A percentile compares a stretch with the other conserved stretches of the same genome.
Evolutionary conservation across 2,113 vertebrate genomes (phyloP).

Genomic region (Castor canadensis): DNA sequence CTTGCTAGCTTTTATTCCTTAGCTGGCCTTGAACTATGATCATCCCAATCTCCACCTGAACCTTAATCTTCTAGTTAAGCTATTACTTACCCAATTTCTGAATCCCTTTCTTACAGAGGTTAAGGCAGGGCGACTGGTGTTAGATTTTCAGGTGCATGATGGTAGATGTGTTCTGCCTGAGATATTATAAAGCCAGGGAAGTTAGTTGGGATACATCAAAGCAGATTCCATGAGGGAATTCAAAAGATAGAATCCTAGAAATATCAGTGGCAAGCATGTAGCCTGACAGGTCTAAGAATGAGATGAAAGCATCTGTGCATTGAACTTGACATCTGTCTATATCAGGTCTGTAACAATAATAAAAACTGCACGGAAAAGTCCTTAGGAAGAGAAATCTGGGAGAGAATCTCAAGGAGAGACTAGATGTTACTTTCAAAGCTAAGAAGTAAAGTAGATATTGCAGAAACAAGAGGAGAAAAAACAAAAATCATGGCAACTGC

Average conservation of each 20-base stretch:
- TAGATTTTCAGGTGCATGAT: not conserved
- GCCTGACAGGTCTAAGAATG: not conserved
- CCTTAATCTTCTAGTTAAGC: not conserved
- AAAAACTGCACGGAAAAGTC: not conserved
- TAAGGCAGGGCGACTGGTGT: not conserved
- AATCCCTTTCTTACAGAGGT: not conserved
- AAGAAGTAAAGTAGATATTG: not conserved
- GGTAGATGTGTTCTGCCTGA: not conserved
- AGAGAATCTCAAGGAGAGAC: not conserved
- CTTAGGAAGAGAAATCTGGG: not conserved
- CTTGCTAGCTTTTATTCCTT: too few species aligned
- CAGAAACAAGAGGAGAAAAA: conserved; percentile 22
- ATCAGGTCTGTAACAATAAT: not conserved
- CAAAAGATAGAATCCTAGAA: not conserved
- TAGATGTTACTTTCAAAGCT: not conserved
- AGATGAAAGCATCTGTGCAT: not conserved
- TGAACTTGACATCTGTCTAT: not conserved
- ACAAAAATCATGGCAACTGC: not conserved
- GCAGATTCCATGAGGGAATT: not conserved
- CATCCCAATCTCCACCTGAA: too few species aligned
- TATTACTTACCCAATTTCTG: not conserved
- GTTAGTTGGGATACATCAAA: not conserved
- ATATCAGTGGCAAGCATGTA: not conserved
- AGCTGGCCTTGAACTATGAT: too few species aligned
- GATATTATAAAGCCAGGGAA: not conserved